These are phyloP conservation scores for Typhlichthys eigenmanni DNA, from an alignment of 2,797 vertebrate species.

Conservation along the genomic window DNA sequence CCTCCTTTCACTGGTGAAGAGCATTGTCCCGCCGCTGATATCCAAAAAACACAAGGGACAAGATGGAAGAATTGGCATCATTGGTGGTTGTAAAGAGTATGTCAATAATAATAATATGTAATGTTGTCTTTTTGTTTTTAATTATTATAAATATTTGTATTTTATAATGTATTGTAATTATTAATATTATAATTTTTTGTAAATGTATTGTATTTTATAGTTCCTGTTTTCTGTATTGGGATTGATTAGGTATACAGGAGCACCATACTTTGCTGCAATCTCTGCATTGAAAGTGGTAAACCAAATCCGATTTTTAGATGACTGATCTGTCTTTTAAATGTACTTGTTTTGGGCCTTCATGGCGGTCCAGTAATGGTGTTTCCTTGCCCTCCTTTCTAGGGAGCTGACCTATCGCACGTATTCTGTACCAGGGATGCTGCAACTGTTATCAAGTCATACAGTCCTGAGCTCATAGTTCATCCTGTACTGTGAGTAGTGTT, in stretches of 20 bases:
- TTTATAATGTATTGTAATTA: too few species aligned
- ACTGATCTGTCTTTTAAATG: background rate
- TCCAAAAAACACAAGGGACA: constrained; percentile 95
- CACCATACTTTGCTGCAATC: constrained; percentile 96
- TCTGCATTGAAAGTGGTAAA: constrained; percentile 95
- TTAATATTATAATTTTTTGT: too few species aligned
- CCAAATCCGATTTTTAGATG: constrained; percentile 15
- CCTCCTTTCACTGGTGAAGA: constrained; percentile 84
- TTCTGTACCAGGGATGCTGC: constrained; percentile 97
- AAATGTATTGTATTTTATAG: background rate
- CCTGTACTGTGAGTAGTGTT: constrained; percentile 90
- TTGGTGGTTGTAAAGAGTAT: constrained; percentile 97
- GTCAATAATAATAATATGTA: constrained; percentile 48
- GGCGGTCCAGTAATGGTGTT: background rate
- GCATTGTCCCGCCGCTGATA: constrained; percentile 85
- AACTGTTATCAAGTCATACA: constrained; percentile 95
- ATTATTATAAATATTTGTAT: too few species aligned
- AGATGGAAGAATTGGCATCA: constrained; percentile 90
- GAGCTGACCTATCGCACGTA: constrained; percentile 94
- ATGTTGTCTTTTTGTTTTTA: too few species aligned
- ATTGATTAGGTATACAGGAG: constrained; percentile 89
- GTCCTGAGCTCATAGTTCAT: constrained; percentile 97
- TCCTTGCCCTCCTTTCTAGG: constrained; percentile 70
- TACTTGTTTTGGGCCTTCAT: background rate
- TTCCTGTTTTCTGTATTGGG: background rate